Percentiles rank a stretch among this genome's conserved stretches.
Conservation (phyloP, 2,797 vertebrate species). For the Cheirogaleus major region DNA sequence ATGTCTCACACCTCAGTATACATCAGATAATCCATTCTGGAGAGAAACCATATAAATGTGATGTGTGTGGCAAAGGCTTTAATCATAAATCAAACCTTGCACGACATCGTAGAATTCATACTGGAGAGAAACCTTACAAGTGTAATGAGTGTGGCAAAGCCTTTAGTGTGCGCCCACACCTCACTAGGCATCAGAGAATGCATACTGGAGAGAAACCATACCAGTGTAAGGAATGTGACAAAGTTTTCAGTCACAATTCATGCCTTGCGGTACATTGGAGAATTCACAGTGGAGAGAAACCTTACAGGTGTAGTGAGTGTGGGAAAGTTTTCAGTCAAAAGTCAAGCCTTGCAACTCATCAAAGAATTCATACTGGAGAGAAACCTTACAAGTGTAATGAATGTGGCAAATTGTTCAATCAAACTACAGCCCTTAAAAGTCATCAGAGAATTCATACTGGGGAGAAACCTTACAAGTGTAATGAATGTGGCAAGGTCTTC, state of each 20-base stretch:
- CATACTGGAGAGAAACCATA: background rate
- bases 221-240: background rate
- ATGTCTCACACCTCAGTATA: background rate
- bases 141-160: background rate
- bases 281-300: background rate
- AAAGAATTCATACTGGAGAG: background rate
- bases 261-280: background rate
- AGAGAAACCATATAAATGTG: background rate
- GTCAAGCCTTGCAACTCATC: background rate
- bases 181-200: background rate
- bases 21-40: background rate
- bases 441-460: background rate
- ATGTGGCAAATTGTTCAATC: background rate
- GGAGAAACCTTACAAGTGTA: background rate
- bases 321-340: background rate
- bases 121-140: background rate
- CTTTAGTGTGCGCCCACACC: background rate
- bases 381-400: constrained; percentile 64
- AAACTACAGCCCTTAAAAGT: background rate
- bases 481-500: background rate
- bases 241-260: background rate
- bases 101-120: background rate
- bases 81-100: background rate
- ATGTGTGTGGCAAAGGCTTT: background rate
- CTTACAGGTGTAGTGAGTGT: background rate